Percentiles rank a stretch among this genome's conserved stretches.
These are phyloP conservation scores for Potorous gilbertii DNA, from an alignment of 2,797 vertebrate species.

Conservation along the genomic window DNA sequence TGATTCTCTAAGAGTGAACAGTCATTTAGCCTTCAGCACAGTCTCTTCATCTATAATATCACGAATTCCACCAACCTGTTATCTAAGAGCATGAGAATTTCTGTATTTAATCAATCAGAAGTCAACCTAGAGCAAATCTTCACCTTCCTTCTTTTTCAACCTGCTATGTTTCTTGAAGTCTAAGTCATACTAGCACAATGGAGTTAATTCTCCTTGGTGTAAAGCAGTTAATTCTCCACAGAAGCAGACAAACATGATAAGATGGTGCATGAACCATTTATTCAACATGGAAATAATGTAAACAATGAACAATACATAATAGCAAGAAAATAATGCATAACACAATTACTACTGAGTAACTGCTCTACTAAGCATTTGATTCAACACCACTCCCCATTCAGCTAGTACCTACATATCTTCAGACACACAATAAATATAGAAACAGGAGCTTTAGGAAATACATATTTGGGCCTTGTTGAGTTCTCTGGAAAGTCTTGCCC, in stretches of 20 bases:
- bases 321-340: neutral
- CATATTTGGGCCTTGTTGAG: neutral
- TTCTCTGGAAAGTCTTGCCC: neutral
- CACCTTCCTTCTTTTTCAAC: neutral
- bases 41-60: neutral
- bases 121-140: neutral
- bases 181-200: neutral
- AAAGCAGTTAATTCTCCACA: neutral
- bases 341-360: neutral
- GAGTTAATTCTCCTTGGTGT: neutral
- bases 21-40: neutral
- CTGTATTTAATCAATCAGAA: neutral
- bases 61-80: neutral
- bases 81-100: neutral
- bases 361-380: neutral
- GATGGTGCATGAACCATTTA: neutral
- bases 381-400: neutral
- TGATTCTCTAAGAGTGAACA: neutral
- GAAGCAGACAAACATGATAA: neutral
- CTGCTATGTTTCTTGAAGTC: neutral
- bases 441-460: neutral
- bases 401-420: neutral
- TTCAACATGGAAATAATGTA: neutral
- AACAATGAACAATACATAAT: neutral
- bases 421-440: neutral